These are phyloP conservation scores for Cuculus canorus DNA, from an alignment of 2,797 vertebrate genomes.

Conservation along the genomic window DNA sequence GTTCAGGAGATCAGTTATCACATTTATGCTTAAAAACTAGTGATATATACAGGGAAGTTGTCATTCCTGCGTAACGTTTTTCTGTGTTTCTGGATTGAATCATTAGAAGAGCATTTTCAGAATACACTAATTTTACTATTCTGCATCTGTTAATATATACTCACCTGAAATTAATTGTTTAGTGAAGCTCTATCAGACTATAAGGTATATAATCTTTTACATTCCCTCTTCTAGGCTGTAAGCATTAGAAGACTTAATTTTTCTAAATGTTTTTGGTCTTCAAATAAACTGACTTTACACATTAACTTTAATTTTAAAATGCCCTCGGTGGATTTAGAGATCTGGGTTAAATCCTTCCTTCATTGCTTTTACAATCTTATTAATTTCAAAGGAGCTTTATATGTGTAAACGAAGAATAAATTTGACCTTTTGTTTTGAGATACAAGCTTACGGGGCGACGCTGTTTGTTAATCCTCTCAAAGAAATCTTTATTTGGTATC, in stretches of 20 bases:
- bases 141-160: neutral
- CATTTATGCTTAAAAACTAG: neutral
- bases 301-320: slow-evolving; percentile 30
- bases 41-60: neutral
- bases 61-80: neutral
- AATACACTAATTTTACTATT: neutral
- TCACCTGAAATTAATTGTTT: neutral
- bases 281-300: slow-evolving; percentile 1
- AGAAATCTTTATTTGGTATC: slow-evolving; percentile 31
- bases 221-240: neutral
- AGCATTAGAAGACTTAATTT: neutral
- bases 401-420: slow-evolving; percentile 53
- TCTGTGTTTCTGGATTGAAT: neutral
- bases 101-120: neutral
- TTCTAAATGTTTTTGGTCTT: neutral
- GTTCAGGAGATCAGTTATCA: neutral
- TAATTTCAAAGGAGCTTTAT: slow-evolving; percentile 35
- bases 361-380: slow-evolving; percentile 38
- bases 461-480: slow-evolving; percentile 50
- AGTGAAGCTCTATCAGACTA: neutral
- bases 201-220: neutral
- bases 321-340: neutral
- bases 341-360: slow-evolving; percentile 35
- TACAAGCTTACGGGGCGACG: neutral
- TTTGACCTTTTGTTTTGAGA: slow-evolving; percentile 57